Evolutionary conservation across 2,797 vertebrate genomes (phyloP).

Genomic region (Phylloscopus collybita): DNA sequence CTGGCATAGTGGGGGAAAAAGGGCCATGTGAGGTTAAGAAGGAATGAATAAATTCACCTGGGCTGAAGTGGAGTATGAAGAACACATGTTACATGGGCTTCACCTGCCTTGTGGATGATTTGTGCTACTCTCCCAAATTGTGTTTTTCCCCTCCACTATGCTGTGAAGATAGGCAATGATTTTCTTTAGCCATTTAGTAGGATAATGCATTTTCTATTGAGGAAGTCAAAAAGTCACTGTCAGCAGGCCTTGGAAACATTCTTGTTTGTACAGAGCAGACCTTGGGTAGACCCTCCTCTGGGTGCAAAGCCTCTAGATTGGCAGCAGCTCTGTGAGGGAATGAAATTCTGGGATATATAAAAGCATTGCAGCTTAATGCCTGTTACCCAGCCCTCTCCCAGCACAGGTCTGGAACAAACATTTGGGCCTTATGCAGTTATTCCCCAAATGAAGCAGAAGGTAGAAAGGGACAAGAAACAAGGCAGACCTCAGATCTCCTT

Average conservation of each 20-base stretch:
- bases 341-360: background rate
- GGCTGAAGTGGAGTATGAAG: background rate
- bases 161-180: background rate
- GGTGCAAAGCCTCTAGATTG: background rate
- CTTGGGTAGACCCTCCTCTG: background rate
- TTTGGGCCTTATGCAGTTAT: background rate
- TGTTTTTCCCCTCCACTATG: background rate
- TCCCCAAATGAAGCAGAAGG: background rate
- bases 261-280: background rate
- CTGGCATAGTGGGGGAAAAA: background rate
- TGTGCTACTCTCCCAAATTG: background rate
- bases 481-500: background rate
- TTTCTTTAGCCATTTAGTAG: background rate
- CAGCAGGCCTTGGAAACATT: background rate
- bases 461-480: background rate
- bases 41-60: conserved; percentile 22
- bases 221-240: background rate
- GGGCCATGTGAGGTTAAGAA: background rate
- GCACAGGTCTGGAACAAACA: fast-evolving
- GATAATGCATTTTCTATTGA: background rate
- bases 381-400: background rate
- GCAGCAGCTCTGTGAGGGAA: background rate
- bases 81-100: conserved; percentile 3
- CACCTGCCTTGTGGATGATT: background rate
- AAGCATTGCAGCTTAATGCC: background rate